These are phyloP conservation scores for Pecten maximus DNA, from an alignment of 2,888 invertebrate genomes.

Conservation along the genomic window DNA sequence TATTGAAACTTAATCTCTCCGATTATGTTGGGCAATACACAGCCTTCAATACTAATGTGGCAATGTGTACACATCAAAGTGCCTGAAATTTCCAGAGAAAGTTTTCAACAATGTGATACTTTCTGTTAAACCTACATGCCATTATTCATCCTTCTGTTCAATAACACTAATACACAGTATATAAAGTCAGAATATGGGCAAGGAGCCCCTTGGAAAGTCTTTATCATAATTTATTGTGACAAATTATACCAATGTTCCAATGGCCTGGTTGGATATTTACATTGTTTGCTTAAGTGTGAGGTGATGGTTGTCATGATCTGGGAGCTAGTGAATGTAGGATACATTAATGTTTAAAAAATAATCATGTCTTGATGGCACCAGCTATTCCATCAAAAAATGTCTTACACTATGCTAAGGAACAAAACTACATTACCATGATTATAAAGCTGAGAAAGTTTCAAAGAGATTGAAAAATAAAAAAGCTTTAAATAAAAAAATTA, in stretches of 20 bases:
- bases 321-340: background rate
- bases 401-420: too few relatives aligned
- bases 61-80: slow-evolving; percentile 7
- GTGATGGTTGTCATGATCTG: background rate
- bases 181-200: background rate
- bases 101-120: background rate
- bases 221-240: background rate
- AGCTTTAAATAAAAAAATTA: too few relatives aligned
- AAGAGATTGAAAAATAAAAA: too few relatives aligned
- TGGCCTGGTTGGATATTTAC: background rate
- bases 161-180: background rate
- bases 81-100: background rate
- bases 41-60: background rate
- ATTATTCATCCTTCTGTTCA: background rate
- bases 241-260: background rate
- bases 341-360: too few relatives aligned
- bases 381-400: too few relatives aligned
- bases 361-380: too few relatives aligned
- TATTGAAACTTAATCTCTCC: background rate
- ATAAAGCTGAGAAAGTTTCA: too few relatives aligned
- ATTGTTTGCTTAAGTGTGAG: background rate
- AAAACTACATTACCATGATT: too few relatives aligned
- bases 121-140: background rate
- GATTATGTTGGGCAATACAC: background rate
- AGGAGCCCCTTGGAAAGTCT: background rate